phyloP scores from a whole-genome alignment of 2,888 invertebrate species.

The Isoperla grammatica region DNA sequence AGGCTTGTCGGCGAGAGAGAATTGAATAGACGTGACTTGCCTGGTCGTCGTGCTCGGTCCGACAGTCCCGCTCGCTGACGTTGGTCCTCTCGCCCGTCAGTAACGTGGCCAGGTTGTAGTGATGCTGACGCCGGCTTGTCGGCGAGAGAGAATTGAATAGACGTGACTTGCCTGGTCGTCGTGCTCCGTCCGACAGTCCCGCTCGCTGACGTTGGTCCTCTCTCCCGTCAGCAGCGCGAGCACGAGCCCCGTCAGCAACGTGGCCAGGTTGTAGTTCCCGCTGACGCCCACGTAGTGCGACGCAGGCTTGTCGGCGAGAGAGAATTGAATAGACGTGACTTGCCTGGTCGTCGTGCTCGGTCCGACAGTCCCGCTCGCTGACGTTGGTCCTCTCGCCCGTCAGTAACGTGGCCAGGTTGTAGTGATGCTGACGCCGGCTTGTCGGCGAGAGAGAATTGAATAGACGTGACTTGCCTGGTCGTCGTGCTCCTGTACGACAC shows the following conservation, averaged over 20 bases:
- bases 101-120: constrained; percentile 47
- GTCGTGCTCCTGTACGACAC: constrained; percentile 44
- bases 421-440: constrained; percentile 50
- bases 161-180: constrained; percentile 42
- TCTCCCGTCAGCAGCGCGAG: constrained; percentile 59
- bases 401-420: constrained; percentile 50
- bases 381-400: constrained; percentile 45
- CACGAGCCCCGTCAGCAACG: constrained; percentile 55
- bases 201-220: constrained; percentile 37
- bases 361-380: constrained; percentile 46
- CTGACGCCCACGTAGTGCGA: constrained; percentile 60
- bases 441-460: constrained; percentile 40
- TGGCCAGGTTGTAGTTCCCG: constrained; percentile 44
- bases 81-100: constrained; percentile 47
- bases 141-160: too few species aligned
- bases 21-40: too few species aligned
- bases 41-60: constrained; percentile 41
- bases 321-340: too few species aligned
- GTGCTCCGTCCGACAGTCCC: constrained; percentile 46
- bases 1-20: constrained; percentile 43
- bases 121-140: constrained; percentile 51
- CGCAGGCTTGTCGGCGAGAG: constrained; percentile 43
- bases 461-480: constrained; percentile 43
- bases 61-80: constrained; percentile 46
- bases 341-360: constrained; percentile 42